Evolutionary conservation across 2,888 invertebrate genomes (phyloP), one percentile per base, ranked within the genome.

Genomic region (Leucoma salicis): DNA sequence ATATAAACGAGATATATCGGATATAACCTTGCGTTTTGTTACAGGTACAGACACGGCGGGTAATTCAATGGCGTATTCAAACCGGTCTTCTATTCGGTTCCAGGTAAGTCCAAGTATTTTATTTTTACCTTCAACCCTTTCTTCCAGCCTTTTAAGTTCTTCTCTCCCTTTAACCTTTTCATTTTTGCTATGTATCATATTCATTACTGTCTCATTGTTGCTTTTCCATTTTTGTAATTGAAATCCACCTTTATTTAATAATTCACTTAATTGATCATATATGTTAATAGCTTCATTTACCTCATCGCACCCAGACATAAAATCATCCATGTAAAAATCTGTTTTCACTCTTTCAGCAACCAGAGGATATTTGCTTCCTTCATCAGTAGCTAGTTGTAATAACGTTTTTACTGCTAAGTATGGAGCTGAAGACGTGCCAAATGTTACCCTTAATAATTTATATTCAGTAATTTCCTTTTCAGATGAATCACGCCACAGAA

Each of bases 21-120:
- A 31, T 49, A 60, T 13, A 46, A 59, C 36, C 43, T 41, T 29
- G 52, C 62, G 18, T 35, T 52, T 64, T n/a, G 58, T 57, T 13
- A 53, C 29, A 2, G 42, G 32, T 6, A 4, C 13, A 2, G 28
- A 8, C 4, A 35, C 21, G 2, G 54, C 46, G 10, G 60, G 24
- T 1, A 60, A 28, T 1, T 46, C 42, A 2, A 65, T 48, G 0
- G 39, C 35, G 16, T 53, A 61, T 5, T 39, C 39, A 13, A 65
- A 58, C 2, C 8, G 5, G 15, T 64, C 64, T 0, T 31, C 15
- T 7, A 16, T 10, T 7, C 42, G 8, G 12, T 53, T 15, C 35
- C 35, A 35, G 7, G 28, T 35, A 15, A 35, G 15, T 2, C 35
- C 35, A 4, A 29, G 13, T n/a, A 53, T 54, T 39, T 61, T 63